Evolutionary conservation across 1,140 invertebrate species (phyloP).

Genomic region (Mycetomoellerius zeteki): DNA sequence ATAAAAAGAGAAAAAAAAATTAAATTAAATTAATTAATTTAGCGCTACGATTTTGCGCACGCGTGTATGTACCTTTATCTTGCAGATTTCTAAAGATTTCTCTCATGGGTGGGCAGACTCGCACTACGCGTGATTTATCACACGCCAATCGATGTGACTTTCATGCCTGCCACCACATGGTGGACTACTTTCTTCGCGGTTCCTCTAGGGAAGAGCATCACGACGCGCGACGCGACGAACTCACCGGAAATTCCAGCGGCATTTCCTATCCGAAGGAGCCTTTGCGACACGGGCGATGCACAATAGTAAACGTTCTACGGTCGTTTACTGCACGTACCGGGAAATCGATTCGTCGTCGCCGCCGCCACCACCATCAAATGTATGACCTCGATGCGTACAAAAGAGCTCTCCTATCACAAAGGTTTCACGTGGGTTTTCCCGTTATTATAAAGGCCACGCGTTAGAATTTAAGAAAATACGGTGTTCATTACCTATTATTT

Average conservation of each 20-base stretch:
- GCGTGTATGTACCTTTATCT: not conserved
- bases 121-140: conserved; percentile 1
- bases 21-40: not conserved
- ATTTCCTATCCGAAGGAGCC: conserved; percentile 57
- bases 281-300: conserved; percentile 4
- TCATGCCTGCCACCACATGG: not conserved
- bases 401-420: not conserved
- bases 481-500: not conserved
- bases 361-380: conserved; percentile 4
- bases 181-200: conserved; percentile 69
- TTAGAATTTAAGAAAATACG: conserved; percentile 14
- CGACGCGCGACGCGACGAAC: conserved; percentile 14
- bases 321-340: conserved; percentile 21
- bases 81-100: not conserved
- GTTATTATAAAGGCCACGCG: not conserved
- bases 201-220: not conserved
- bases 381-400: conserved; percentile 46
- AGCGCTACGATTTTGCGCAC: not conserved
- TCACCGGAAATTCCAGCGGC: conserved; percentile 69
- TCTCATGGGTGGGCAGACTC: not conserved
- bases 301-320: conserved; percentile 8
- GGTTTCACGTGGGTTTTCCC: conserved; percentile 51
- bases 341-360: conserved; percentile 42
- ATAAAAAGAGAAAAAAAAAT: not conserved
- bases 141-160: not conserved